Conservation (phyloP, 2,888 invertebrate species). For the Limnephilus rhombicus region DNA sequence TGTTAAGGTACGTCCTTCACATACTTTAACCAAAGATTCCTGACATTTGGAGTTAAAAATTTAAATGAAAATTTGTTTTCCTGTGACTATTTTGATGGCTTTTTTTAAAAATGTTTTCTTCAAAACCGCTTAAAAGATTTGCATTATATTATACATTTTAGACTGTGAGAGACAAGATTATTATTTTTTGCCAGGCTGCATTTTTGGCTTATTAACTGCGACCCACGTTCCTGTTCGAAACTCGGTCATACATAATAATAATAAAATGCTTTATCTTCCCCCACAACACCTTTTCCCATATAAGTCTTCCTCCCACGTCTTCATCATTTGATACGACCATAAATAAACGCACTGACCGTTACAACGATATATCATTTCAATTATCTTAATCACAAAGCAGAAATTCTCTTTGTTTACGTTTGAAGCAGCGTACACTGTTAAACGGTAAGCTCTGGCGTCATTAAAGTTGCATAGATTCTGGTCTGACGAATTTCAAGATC, state of each 20-base stretch:
- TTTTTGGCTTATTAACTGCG: neutral
- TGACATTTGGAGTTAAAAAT: no score
- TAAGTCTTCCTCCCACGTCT: neutral
- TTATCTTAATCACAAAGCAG: neutral
- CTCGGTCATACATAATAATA: neutral
- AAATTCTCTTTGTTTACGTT: neutral
- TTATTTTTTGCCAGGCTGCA: neutral
- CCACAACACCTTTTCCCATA: neutral
- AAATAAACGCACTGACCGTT: neutral
- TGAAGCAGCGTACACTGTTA: neutral
- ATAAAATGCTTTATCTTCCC: neutral
- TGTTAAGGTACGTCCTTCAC: no score
- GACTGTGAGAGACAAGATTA: neutral
- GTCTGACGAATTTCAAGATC: no score
- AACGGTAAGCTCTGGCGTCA: neutral
- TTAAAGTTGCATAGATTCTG: neutral
- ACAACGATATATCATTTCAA: neutral
- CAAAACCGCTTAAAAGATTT: neutral
- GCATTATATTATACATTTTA: neutral
- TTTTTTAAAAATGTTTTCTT: no score
- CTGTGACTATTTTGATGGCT: no score
- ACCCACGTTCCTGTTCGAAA: neutral
- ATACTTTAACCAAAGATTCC: no score
- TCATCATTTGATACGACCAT: neutral
- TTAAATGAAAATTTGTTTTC: no score